Base-by-base conservation (phyloP, 2,888 invertebrate genomes). In the Agrochola lychnidis region DNA sequence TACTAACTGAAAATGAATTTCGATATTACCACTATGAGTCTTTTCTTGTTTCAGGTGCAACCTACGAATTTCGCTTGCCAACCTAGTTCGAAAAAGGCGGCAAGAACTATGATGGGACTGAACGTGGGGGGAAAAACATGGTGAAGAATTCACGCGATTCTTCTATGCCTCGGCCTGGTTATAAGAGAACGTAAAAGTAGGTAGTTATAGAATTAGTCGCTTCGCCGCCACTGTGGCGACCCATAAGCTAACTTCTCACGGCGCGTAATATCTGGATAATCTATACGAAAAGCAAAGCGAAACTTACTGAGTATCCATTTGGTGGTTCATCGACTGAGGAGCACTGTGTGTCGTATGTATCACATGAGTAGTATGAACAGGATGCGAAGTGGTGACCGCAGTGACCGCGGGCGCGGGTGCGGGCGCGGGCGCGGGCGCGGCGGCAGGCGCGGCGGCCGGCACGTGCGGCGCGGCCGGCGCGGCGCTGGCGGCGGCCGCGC, bases 281-380 rank as follows among this genome's bases (percentile, higher is more conserved):
- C 45, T 19, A 19, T 30, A 30, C 1, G 19, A 67, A 36, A 30
- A 36, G 1, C 22, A 5, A 36, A 59, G 25, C 42, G n/a, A 45
- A 62, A 77, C 88, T 86, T 71, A 88, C 88, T 87, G 89, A n/a
- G 79, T 86, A 63, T 88, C 88, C 57, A 78, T 73, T 59, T 81
- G 73, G 42, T 83, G 79, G 67, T 81, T 77, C 36, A 78, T 70
- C 4, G 80, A 72, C 59, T 79, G 69, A 2, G 79, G 59, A 45
- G 73, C 68, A 71, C 62, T 77, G 12, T 85, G 75, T 14, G 63
- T 53, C 3, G 72, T 45, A 22, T 78, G 83, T n/a, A 64, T n/a
- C 42, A 67, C 63, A 57, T 77, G 69, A 68, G 74, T n/a, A 2
- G 73, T 36, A n/a, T 79, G 64, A 36, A 62, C 67, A 10, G 51